phyloP scores from a whole-genome alignment of 1,140 invertebrate species.

The Asobara japonica region DNA sequence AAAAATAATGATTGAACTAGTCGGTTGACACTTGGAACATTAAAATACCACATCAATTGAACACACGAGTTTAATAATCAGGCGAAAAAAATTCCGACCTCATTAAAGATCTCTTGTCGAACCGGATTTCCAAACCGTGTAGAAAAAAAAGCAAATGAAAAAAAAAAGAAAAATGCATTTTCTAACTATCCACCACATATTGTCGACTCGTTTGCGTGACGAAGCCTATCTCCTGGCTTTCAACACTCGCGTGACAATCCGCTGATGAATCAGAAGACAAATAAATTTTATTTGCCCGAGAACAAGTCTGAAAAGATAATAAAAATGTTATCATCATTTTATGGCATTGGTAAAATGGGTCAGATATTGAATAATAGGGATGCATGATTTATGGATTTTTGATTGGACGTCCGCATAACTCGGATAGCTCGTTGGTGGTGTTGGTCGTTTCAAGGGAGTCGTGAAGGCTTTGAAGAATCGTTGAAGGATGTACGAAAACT shows the following conservation, averaged over 20 bases:
- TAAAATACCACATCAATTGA: background rate
- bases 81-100: background rate
- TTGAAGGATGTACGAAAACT: no score
- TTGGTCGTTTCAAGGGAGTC: no score
- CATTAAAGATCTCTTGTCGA: background rate
- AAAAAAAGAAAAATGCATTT: conserved; percentile 5
- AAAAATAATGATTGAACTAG: no score
- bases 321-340: conserved; percentile 9
- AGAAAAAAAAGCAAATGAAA: background rate
- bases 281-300: conserved; percentile 2
- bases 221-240: conserved; percentile 11
- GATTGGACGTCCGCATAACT: no score
- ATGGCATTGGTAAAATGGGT: background rate
- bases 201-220: conserved; percentile 8
- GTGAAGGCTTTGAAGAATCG: no score
- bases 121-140: background rate
- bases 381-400: background rate
- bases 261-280: conserved; percentile 15
- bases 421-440: no score
- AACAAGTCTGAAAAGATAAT: background rate
- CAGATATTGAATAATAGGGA: background rate
- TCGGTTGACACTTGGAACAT: background rate
- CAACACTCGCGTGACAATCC: conserved; percentile 13
- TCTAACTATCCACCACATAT: background rate
- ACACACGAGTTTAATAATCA: background rate